Evolutionary conservation across 2,888 invertebrate genomes (phyloP), one percentile per base, ranked within the genome.

Genomic region (Eupithecia abbreviata): DNA sequence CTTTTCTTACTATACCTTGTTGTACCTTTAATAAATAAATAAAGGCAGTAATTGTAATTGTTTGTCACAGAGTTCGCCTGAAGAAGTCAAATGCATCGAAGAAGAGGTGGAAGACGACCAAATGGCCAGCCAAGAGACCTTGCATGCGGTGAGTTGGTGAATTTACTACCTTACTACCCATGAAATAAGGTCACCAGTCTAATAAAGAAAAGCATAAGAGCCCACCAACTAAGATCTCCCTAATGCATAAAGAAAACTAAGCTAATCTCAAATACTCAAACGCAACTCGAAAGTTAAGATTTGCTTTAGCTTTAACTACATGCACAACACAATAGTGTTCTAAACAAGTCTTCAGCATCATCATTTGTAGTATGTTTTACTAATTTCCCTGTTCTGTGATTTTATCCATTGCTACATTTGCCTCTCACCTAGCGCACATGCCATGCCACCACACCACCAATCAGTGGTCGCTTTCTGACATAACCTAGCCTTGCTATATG

Each of bases 21-120:
- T 30, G 30, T 30, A 30, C 30, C 30, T 30, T 30, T 30, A 30
- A 30, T 30, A 30, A 30, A 30, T 30, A 30, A 30, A 30, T 30
- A 30, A 30, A 30, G 30, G 30, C 30, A 30, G 30, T 58, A 6
- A 58, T 47, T 30, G n/a, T 18, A 30, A 47, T 73, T 75, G 65
- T 74, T 72, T 67, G 76, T 76, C 49, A 72, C 43, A 97, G 96
- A 96, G 96, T 85, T 95, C 96, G 13, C 96, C 97, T 13, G 96
- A 97, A 78, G 96, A 96, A 80, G 96, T 96, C 15, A 96, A 96
- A 69, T 96, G 97, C 82, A 97, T 97, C 80, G 97, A 97, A 76
- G 97, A 97, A 87, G 97, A 97, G 88, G 96, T 92, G n/a, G 97
- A 97, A 86, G 95, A 95, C 15, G 94, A 95, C 80, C 93, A 94